phyloP scores from a whole-genome alignment of 1,140 invertebrate genomes.

The Meteorus sp. region DNA sequence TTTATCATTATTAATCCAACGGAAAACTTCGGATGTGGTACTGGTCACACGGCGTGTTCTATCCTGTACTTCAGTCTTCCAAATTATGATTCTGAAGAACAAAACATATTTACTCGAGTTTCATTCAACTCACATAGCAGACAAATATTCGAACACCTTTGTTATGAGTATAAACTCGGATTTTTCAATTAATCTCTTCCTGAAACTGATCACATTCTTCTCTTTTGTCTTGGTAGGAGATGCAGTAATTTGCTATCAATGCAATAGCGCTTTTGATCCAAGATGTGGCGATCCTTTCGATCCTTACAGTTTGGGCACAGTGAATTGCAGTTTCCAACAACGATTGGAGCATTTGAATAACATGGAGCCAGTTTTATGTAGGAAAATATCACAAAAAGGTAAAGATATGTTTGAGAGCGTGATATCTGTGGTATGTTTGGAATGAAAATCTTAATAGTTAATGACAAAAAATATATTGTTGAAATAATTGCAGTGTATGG shows the following conservation, averaged over 20 bases:
- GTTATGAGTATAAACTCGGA: background rate
- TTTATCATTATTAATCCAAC: too few relatives aligned
- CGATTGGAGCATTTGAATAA: constrained; percentile 69
- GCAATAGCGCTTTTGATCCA: constrained; percentile 83
- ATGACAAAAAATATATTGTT: background rate
- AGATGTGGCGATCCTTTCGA: constrained; percentile 85
- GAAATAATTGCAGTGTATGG: constrained; percentile 69
- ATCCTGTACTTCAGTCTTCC: too few relatives aligned
- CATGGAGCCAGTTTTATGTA: constrained; percentile 70
- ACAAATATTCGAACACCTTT: too few relatives aligned
- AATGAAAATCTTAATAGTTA: too few relatives aligned
- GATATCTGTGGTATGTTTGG: too few relatives aligned
- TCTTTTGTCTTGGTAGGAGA: constrained; percentile 51
- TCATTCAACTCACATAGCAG: too few relatives aligned
- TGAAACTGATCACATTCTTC: background rate
- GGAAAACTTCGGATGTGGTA: too few relatives aligned
- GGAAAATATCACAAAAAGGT: constrained; percentile 78
- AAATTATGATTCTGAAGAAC: too few relatives aligned
- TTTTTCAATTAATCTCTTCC: background rate
- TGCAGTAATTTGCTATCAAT: constrained; percentile 74
- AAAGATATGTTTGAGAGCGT: constrained; percentile 29
- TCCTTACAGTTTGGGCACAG: constrained; percentile 74
- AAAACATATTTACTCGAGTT: too few relatives aligned
- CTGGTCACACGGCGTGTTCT: too few relatives aligned
- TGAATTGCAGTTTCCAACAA: constrained; percentile 79